Percentiles rank a stretch among this genome's conserved stretches.
phyloP scores from a whole-genome alignment of 2,888 invertebrate species.

The Cremastinae sp. region DNA sequence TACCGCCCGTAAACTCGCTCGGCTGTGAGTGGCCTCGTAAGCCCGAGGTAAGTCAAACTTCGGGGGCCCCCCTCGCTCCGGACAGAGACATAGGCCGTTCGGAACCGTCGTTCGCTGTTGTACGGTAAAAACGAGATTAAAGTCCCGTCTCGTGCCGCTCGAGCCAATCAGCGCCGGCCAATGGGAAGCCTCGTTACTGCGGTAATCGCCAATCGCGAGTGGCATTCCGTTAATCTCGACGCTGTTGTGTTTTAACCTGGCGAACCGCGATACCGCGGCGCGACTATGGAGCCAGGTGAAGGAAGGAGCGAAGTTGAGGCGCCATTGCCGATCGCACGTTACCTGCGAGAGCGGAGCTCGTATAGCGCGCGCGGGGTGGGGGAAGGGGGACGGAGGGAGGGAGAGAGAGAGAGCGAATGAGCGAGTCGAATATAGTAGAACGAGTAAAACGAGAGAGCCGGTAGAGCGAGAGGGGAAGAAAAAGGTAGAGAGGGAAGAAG shows the following conservation, averaged over 20 bases:
- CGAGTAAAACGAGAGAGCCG: slow-evolving; percentile 27
- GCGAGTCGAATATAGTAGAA: slow-evolving; percentile 18
- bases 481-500: slow-evolving; percentile 9
- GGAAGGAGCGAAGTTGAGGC: slow-evolving; percentile 61
- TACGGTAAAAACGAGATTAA: slow-evolving; percentile 77
- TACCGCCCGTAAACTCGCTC: slow-evolving; percentile 47
- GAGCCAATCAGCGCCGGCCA: slow-evolving; percentile 10
- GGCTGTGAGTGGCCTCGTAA: slow-evolving; percentile 65
- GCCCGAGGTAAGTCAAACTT: slow-evolving; percentile 77
- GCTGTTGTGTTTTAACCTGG: slow-evolving; percentile 68
- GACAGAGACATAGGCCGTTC: slow-evolving; percentile 35
- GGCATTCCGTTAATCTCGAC: slow-evolving; percentile 62
- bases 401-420: slow-evolving; percentile 7
- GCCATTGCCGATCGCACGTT: slow-evolving; percentile 74
- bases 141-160: slow-evolving; percentile 64
- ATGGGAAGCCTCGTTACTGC: slow-evolving; percentile 2
- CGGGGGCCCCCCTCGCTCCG: slow-evolving; percentile 59
- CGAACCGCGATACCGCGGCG: slow-evolving; percentile 69
- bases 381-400: slow-evolving; percentile 39
- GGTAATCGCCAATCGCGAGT: slow-evolving; percentile 2
- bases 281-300: slow-evolving; percentile 65
- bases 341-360: slow-evolving; percentile 59
- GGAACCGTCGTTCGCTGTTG: slow-evolving; percentile 68
- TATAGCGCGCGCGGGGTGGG: slow-evolving; percentile 1
- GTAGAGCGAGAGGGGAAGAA: slow-evolving; percentile 13